phyloP scores from a whole-genome alignment of 2,113 vertebrate genomes.

The Scortum barcoo region DNA sequence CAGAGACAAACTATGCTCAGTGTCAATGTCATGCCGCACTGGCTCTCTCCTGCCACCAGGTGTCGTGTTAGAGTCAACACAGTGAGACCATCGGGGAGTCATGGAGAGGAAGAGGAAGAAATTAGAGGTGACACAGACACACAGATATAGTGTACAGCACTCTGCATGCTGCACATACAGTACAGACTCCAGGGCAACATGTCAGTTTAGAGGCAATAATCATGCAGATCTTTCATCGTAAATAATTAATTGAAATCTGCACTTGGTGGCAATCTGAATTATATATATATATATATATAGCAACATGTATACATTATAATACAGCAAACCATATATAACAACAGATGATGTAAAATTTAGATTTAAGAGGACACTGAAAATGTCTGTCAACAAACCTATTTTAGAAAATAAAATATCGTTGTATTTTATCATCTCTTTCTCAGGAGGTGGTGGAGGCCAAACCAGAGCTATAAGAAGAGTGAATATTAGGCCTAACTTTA shows the following conservation, averaged over 20 bases:
- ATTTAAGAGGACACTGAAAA: too few species aligned
- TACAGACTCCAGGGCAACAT: background rate
- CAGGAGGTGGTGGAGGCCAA: background rate
- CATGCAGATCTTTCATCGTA: background rate
- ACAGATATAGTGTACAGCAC: background rate
- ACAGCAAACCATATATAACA: too few species aligned
- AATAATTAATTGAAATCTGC: background rate
- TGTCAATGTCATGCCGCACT: background rate
- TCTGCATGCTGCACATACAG: background rate
- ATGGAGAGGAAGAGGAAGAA: constrained; percentile 3
- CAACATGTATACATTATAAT: background rate
- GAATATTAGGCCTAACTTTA: too few species aligned
- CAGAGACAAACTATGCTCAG: background rate
- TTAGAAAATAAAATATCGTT: too few species aligned
- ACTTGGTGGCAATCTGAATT: background rate
- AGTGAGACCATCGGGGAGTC: background rate
- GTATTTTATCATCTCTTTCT: too few species aligned
- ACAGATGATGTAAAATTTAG: too few species aligned
- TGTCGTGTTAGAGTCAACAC: constrained; percentile 31
- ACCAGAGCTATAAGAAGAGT: background rate
- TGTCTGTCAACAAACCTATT: too few species aligned
- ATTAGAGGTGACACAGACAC: background rate
- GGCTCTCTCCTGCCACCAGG: constrained; percentile 25
- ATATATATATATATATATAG: background rate
- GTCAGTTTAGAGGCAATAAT: background rate